A percentile compares a stretch with the other conserved stretches of the same genome.
These are phyloP conservation scores for Drosophila ambigua DNA, from an alignment of 1,140 invertebrate genomes.

Conservation along the genomic window DNA sequence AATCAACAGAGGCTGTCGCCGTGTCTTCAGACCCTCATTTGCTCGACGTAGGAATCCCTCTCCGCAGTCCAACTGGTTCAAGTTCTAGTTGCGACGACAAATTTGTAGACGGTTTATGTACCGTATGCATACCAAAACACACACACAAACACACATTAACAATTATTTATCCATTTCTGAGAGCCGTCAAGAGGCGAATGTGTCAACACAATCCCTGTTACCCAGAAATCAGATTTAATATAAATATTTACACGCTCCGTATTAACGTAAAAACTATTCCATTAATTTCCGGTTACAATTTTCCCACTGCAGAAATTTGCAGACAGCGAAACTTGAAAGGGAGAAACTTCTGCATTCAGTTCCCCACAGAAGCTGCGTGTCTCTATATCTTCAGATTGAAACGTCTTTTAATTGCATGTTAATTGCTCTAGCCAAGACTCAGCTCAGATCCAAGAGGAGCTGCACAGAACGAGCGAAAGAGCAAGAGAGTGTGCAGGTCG, in stretches of 20 bases:
- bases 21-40: no score
- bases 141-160: no score
- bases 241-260: conserved; percentile 10
- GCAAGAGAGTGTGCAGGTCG: no score
- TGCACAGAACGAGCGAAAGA: neutral
- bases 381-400: conserved; percentile 61
- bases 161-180: no score
- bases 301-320: conserved; percentile 6
- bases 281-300: conserved; percentile 45
- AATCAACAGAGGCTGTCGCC: no score
- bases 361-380: conserved; percentile 8
- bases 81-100: no score
- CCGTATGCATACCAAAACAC: no score
- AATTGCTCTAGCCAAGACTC: conserved; percentile 61
- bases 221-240: no score
- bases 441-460: neutral
- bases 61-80: no score
- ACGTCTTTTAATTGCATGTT: conserved; percentile 81
- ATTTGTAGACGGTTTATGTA: no score
- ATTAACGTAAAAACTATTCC: conserved; percentile 15
- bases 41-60: no score
- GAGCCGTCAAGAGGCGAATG: neutral
- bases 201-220: neutral
- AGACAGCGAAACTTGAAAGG: conserved; percentile 20
- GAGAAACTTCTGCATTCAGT: neutral